Base-by-base conservation (phyloP, 2,888 invertebrate genomes). In the Cremastinae sp. region DNA sequence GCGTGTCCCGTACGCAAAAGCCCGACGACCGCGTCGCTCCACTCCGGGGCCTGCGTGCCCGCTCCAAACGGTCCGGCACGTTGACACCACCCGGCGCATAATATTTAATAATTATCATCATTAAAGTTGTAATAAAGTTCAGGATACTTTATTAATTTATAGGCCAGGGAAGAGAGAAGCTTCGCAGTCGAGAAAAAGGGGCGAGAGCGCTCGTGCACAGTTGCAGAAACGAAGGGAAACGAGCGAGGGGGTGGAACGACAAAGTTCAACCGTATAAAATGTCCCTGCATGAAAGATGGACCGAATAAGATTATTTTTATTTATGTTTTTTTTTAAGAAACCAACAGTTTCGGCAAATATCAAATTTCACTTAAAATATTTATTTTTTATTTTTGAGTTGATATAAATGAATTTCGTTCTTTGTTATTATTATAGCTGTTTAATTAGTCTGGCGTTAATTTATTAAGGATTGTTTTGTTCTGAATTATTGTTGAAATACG, bases 101-200 rank as follows among this genome's bases (percentile, higher is more conserved):
- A 89, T 89, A 89, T 89, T 89, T 89, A 89, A 89, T 89, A 89
- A 89, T 89, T 89, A 89, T 89, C 88, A 89, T 88, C 87, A 89
- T 89, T 89, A 89, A 87, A 89, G 87, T 88, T 88, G 86, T 88
- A 87, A 89, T 89, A 88, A 89, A 88, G 88, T 89, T 89, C 86
- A 84, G 88, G 84, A 88, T 89, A 88, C 89, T 89, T 88, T 89
- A 89, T 89, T 89, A 89, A 89, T 89, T 89, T 89, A 89, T 89
- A 89, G 89, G 86, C 82, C 84, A 81, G 84, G 80, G 66, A 69
- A 53, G 36, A 54, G 38, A 56, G 38, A 43, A 18, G 61, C 61
- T 70, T 61, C 43, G 34, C 47, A 56, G 14, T n/a, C 47, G 62
- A 70, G 18, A 43, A 66, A 41, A 62, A 36, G 10, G 8, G 41